Percentiles rank a stretch among this genome's conserved stretches.
These are phyloP conservation scores for Chionoecetes opilio DNA, from an alignment of 1,140 invertebrate genomes.

Conservation along the genomic window DNA sequence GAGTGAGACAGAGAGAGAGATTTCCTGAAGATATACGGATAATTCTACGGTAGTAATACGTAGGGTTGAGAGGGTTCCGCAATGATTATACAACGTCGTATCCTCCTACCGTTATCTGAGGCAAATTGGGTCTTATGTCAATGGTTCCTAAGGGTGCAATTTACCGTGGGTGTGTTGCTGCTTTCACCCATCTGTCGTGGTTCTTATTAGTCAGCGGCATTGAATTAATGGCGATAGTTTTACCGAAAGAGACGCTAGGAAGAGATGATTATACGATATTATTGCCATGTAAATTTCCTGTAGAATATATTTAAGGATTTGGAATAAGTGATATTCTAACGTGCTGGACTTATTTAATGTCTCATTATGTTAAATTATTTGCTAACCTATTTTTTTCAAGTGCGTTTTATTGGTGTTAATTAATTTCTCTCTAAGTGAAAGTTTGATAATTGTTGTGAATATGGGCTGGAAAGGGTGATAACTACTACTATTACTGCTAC, in stretches of 20 bases:
- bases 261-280: not conserved
- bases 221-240: not conserved
- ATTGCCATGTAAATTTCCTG: not conserved
- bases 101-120: not conserved
- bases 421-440: too few relatives aligned
- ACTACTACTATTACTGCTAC: too few relatives aligned
- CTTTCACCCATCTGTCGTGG: not conserved
- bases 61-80: not conserved
- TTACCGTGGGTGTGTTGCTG: not conserved
- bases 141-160: not conserved
- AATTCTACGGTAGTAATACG: slow-evolving; percentile 10
- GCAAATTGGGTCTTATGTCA: not conserved
- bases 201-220: not conserved
- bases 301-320: not conserved
- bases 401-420: too few relatives aligned
- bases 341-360: not conserved
- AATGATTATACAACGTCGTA: not conserved
- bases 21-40: not conserved
- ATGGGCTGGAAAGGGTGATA: not conserved
- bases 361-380: not conserved
- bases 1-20: not conserved
- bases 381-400: not conserved
- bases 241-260: not conserved
- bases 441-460: too few relatives aligned
- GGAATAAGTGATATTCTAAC: not conserved